Percentiles rank a stretch among this genome's conserved stretches.
phyloP scores from a whole-genome alignment of 2,797 vertebrate genomes.

The Chaunax sp. region DNA sequence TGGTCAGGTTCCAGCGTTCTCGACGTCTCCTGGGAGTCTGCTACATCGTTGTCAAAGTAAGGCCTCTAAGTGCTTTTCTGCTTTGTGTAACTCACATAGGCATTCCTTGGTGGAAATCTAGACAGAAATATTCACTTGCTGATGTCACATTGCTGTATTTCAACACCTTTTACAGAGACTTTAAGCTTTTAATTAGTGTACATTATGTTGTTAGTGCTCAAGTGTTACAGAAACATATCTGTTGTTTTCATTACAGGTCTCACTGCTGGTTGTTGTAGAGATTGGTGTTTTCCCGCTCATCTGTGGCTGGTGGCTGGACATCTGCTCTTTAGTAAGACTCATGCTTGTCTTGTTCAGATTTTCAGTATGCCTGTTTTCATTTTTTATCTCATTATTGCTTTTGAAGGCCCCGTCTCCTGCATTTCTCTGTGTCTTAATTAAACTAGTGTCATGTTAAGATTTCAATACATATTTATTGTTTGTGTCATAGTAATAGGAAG shows the following conservation, averaged over 20 bases:
- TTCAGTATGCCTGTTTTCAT: too few relatives aligned
- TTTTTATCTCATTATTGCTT: not conserved
- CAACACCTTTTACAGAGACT: not conserved
- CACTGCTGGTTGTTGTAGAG: slow-evolving; percentile 97
- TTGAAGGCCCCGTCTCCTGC: not conserved
- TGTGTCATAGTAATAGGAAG: not conserved
- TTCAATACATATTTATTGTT: not conserved
- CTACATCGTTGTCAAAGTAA: slow-evolving; percentile 99
- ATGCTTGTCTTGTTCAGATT: not conserved
- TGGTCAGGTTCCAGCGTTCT: slow-evolving; percentile 97
- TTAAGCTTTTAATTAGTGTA: not conserved
- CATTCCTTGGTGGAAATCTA: slow-evolving; percentile 8
- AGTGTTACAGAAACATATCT: not conserved
- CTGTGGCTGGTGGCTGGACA: slow-evolving; percentile 99
- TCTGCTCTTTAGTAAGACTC: slow-evolving; percentile 94
- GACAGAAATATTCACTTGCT: not conserved
- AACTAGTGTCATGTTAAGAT: not conserved
- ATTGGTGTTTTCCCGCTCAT: slow-evolving; percentile 99
- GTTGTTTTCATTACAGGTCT: slow-evolving; percentile 85
- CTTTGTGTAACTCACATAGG: slow-evolving; percentile 4
- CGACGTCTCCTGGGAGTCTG: slow-evolving; percentile 96
- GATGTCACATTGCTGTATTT: not conserved
- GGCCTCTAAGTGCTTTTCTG: slow-evolving; percentile 10
- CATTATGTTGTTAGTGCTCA: not conserved
- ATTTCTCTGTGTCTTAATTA: not conserved